Evolutionary conservation across 2,797 vertebrate genomes (phyloP).

Genomic region (Triplophysa bombifrons): DNA sequence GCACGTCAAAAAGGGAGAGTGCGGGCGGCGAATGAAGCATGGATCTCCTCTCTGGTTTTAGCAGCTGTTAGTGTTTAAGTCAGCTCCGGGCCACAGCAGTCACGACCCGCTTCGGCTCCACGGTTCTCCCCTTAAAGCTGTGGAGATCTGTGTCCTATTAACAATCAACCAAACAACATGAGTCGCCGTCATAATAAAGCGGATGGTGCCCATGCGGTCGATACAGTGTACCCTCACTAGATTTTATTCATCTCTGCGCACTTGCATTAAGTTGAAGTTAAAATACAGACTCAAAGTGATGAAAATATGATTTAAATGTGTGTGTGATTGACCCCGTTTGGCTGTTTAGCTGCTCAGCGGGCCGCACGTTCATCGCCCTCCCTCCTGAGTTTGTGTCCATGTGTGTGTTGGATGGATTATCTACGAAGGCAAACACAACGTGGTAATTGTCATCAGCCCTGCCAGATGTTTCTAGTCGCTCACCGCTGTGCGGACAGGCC

Average conservation of each 20-base stretch:
- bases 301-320: neutral
- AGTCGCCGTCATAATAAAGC: neutral
- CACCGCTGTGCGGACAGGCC: constrained; percentile 69
- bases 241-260: neutral
- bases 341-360: constrained; percentile 35
- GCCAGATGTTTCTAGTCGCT: constrained; percentile 82
- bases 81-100: constrained; percentile 9
- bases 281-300: neutral
- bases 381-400: constrained; percentile 15
- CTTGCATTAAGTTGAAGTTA: neutral
- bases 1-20: constrained; percentile 39
- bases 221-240: neutral
- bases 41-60: constrained; percentile 37
- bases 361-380: constrained; percentile 26
- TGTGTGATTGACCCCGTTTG: constrained; percentile 15
- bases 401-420: constrained; percentile 67
- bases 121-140: constrained; percentile 13
- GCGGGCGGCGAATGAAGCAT: constrained; percentile 11
- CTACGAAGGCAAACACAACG: constrained; percentile 79
- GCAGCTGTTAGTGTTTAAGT: constrained; percentile 50
- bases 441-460: constrained; percentile 81
- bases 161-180: constrained; percentile 13
- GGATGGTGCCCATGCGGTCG: neutral
- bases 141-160: constrained; percentile 29
- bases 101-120: constrained; percentile 3